Evolutionary conservation across 2,113 vertebrate species (phyloP).

Genomic region (Cebus imitator): DNA sequence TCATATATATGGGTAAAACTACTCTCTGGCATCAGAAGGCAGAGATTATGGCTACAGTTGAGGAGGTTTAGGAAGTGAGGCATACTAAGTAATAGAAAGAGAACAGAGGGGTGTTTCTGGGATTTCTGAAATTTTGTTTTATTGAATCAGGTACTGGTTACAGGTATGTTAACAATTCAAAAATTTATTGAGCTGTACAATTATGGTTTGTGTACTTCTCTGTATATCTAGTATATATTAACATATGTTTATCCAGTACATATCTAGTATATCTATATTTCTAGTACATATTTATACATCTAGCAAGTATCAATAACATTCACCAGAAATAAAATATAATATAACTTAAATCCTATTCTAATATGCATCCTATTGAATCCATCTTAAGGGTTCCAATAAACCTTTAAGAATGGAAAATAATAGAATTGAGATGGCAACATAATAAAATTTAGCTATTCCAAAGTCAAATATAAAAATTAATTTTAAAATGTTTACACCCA

Average conservation of each 20-base stretch:
- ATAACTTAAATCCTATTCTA: not conserved
- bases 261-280: not conserved
- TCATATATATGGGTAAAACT: not conserved
- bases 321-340: conserved; percentile 3
- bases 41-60: not conserved
- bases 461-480: conserved; percentile 31
- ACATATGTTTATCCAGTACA: not conserved
- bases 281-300: not conserved
- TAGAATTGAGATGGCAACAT: not conserved
- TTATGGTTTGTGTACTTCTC: not conserved
- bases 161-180: not conserved
- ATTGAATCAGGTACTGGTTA: not conserved
- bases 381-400: not conserved
- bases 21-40: not conserved
- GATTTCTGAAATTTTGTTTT: not conserved
- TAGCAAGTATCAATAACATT: conserved; percentile 11
- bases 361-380: not conserved
- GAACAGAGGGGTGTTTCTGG: not conserved
- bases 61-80: not conserved
- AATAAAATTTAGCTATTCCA: conserved; percentile 12
- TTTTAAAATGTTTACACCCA: not conserved
- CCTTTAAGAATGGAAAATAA: not conserved
- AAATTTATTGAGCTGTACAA: not conserved
- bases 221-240: not conserved
- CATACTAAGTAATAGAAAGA: not conserved